Conservation (phyloP, 2,113 vertebrate genomes). For the Planiliza haematocheilus region DNA sequence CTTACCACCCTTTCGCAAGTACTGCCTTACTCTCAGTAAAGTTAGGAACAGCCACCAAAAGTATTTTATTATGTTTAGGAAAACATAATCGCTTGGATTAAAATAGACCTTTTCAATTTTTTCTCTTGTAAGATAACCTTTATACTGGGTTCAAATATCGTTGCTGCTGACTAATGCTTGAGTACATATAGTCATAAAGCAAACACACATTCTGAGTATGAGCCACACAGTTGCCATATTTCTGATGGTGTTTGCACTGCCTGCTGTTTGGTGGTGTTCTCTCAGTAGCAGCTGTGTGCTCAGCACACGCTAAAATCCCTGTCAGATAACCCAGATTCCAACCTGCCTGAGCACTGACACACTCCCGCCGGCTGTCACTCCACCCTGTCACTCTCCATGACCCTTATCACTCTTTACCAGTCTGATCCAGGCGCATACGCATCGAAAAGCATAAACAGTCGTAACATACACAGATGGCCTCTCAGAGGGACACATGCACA, state of each 20-base stretch:
- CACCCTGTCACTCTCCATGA: constrained; percentile 51
- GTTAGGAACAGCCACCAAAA: too few species aligned
- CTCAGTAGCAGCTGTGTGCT: constrained; percentile 46
- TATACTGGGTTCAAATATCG: too few species aligned
- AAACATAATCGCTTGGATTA: too few species aligned
- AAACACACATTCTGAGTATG: not conserved
- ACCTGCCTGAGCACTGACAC: constrained; percentile 53
- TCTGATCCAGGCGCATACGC: constrained; percentile 24
- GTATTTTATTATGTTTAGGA: too few species aligned
- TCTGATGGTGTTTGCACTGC: not conserved
- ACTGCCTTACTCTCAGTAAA: too few species aligned
- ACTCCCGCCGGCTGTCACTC: constrained; percentile 48
- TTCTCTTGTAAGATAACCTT: too few species aligned
- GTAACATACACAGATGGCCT: constrained; percentile 40
- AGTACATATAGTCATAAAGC: not conserved
- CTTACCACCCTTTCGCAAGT: too few species aligned
- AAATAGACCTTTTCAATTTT: too few species aligned
- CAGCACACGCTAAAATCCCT: constrained; percentile 48
- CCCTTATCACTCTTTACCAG: constrained; percentile 54
- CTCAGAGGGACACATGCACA: constrained; percentile 24
- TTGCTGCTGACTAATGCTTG: too few species aligned
- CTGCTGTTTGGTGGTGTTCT: constrained; percentile 19
- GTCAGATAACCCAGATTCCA: constrained; percentile 58
- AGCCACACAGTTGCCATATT: not conserved
- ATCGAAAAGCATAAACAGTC: constrained; percentile 36